A percentile compares a stretch with the other conserved stretches of the same genome.
phyloP scores from a whole-genome alignment of 2,797 vertebrate species.

The Ctenopoma kingsleyae region DNA sequence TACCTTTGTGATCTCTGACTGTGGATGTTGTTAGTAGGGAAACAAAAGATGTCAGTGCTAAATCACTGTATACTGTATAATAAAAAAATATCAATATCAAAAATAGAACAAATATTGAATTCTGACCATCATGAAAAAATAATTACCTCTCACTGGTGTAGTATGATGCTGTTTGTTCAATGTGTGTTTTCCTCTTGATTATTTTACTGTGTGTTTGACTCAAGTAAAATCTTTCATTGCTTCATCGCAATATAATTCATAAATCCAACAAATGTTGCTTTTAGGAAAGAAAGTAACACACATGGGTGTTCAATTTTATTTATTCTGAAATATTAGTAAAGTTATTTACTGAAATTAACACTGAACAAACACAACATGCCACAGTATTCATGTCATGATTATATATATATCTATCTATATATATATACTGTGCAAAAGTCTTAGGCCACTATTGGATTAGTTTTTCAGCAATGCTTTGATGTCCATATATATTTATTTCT shows the following conservation, averaged over 20 bases:
- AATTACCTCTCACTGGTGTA: too few relatives aligned
- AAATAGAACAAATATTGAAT: background rate
- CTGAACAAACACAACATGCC: too few relatives aligned
- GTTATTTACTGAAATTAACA: too few relatives aligned
- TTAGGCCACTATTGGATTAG: too few relatives aligned
- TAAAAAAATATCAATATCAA: background rate
- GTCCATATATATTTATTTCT: too few relatives aligned
- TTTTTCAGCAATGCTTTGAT: too few relatives aligned
- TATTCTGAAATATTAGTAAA: background rate
- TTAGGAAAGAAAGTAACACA: background rate
- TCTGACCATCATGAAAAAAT: too few relatives aligned
- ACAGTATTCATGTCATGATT: too few relatives aligned
- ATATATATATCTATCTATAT: too few relatives aligned
- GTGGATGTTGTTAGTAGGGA: constrained; percentile 15
- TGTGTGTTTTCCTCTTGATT: background rate
- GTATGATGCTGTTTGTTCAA: background rate
- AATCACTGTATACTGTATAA: background rate
- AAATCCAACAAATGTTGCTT: background rate
- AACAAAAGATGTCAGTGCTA: constrained; percentile 5
- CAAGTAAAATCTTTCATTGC: too few relatives aligned
- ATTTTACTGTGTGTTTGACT: background rate
- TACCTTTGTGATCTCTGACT: constrained; percentile 5
- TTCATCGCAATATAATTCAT: background rate
- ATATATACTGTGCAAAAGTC: too few relatives aligned
- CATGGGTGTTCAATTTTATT: too few relatives aligned